Base-by-base conservation (phyloP, 2,113 vertebrate species). In the Donacobius atricapilla region DNA sequence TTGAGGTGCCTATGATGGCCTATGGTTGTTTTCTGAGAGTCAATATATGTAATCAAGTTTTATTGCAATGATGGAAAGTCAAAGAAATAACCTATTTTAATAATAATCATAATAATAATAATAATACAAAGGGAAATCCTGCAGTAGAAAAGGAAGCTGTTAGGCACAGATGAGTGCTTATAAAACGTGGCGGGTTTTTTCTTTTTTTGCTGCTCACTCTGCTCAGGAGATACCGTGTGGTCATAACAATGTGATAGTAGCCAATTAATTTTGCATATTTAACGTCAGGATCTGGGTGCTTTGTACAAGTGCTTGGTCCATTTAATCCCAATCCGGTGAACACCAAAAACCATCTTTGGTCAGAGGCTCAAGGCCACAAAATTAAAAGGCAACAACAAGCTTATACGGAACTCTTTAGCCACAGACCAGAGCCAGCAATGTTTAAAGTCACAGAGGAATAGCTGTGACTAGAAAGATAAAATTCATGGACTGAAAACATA, bases 261-360 rank as follows among this genome's bases (percentile, higher is more conserved):
- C 73, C 76, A 96, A 95, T 96, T 97, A 72, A 96, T 96, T 98
- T 98, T 96, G 92, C 66, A 96, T 95, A 93, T 96, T 68, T 97
- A 96, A 97, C 87, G 93, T 97, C 97, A 97, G 57, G 51, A 39
- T 94, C 86, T 94, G 76, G 42, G 60, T 78, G 78, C 81, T 96
- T 77, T 25, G 77, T 87, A 76, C 83, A 92, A 97, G 51, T 87
- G 77, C 87, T 97, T 78, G 48, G 58, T 95, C 84, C 58, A 83
- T 96, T 97, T 94, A 96, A 92, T 91, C 68, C 92, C 93, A 97
- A 88, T 96, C 94, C 96, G 70, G 47, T 90, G 80, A 97, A 93
- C 79, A 70, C 63, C 76, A 90, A 96, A 88, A 64, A 89, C 44
- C 64, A 71, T 81, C 42, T 87, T 96, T 85, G 92, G 95, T 98